Base-by-base conservation (phyloP, 2,888 invertebrate species). In the Drosophila paracracens region DNA sequence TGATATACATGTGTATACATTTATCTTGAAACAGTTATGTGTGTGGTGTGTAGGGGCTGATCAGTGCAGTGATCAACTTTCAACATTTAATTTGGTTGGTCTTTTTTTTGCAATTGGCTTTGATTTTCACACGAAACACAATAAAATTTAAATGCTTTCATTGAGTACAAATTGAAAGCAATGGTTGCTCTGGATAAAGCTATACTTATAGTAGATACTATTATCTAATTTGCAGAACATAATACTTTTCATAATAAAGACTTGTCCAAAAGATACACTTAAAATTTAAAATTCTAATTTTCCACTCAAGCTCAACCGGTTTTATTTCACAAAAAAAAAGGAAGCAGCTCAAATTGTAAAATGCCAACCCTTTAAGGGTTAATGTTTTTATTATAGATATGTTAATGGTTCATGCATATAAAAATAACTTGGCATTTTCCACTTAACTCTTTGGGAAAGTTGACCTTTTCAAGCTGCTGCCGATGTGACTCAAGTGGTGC, bases 1-100 rank as follows among this genome's bases (percentile, higher is more conserved):
- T 78, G 61, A 70, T 61, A 81, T 79, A 73, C 78, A 78, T 71
- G 13, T 73, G 43, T 63, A 54, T 58, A 27, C 36, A 48, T 46
- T 56, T 40, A n/a, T 56, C 6, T 36, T 36, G 27, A 27, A 36
- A 27, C 18, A 38, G 36, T 18, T 61, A 33, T 40, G 8, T 31
- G 10, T 40, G n/a, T 31, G 38, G 33, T 25, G 36, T 67, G 31
- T 46, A 21, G 25, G 18, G 51, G 25, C 40, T 51, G 38, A 35
- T 25, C 36, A n/a, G 38, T 56, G 31, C 51, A 40, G 54, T 36
- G 51, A 29, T 46, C 46, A 52, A 43, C 46, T 54, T 65, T 25
- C 62, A 68, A 76, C 77, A 65, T 65, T 57, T 33, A 70, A 69
- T 70, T 75, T 61, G 35, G 21, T 29, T 29, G 35, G 7, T 18